Evolutionary conservation across 2,797 vertebrate species (phyloP).

Genomic region (Melanotaenia trifasciata): DNA sequence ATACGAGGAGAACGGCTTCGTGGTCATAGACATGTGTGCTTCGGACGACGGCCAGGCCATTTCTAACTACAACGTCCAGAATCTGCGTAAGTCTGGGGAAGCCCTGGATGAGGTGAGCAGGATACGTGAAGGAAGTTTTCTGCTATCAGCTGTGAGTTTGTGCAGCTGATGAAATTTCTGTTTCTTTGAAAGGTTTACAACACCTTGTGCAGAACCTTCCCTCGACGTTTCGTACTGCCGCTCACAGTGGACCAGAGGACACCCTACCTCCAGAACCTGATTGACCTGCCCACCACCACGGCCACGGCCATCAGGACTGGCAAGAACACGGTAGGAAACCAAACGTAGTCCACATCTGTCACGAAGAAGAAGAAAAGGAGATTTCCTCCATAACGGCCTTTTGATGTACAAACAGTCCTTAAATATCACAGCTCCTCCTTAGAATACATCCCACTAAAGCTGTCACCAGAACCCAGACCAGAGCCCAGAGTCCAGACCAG

Average conservation of each 20-base stretch:
- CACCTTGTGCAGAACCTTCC: conserved; percentile 80
- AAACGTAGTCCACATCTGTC: too few species aligned
- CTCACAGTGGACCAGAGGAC: conserved; percentile 74
- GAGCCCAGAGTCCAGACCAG: too few species aligned
- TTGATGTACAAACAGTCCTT: too few species aligned
- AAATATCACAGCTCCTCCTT: too few species aligned
- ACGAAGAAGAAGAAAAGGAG: too few species aligned
- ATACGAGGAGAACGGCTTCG: conserved; percentile 87
- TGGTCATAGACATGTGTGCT: conserved; percentile 90
- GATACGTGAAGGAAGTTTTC: neutral
- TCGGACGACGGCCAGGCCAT: conserved; percentile 85
- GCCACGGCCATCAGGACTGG: conserved; percentile 82
- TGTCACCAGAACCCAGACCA: too few species aligned
- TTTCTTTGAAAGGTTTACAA: conserved; percentile 81
- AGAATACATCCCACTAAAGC: too few species aligned
- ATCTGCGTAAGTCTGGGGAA: conserved; percentile 87
- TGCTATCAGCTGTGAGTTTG: neutral
- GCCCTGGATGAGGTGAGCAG: conserved; percentile 78
- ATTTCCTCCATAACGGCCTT: too few species aligned
- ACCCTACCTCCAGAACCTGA: conserved; percentile 82
- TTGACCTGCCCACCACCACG: conserved; percentile 66
- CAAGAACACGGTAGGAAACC: conserved; percentile 60
- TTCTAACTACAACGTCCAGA: conserved; percentile 85
- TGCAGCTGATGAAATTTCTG: conserved; percentile 55
- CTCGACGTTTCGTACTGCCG: conserved; percentile 90